Percentiles rank a stretch among this genome's conserved stretches.
These are phyloP conservation scores for Harmothoe impar DNA, from an alignment of 2,888 invertebrate species.

Conservation along the genomic window DNA sequence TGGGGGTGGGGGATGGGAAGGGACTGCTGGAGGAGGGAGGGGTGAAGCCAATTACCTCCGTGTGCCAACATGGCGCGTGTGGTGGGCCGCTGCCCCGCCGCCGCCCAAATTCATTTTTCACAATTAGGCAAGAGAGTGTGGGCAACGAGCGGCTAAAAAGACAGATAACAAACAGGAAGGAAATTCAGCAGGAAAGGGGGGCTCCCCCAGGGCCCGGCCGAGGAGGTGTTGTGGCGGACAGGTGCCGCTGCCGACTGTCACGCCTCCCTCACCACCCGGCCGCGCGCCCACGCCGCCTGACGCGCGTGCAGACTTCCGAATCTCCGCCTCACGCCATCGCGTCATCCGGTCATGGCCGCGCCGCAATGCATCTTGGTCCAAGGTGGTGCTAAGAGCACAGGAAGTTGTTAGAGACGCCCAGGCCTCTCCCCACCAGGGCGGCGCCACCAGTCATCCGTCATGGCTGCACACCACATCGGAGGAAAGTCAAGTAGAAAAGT, in stretches of 20 bases:
- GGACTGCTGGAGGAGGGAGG: not conserved
- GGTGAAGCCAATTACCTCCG: conserved; percentile 31
- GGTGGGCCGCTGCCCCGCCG: not conserved
- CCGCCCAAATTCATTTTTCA: conserved; percentile 58
- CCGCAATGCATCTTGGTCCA: conserved; percentile 53
- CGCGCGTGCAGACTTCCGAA: conserved; percentile 21
- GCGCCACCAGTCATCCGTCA: conserved; percentile 36
- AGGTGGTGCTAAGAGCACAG: not conserved
- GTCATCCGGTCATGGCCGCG: not conserved
- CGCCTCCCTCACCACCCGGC: not conserved
- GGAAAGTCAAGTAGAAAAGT: too few relatives aligned
- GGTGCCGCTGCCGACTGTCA: conserved; percentile 1
- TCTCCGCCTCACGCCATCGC: conserved; percentile 50
- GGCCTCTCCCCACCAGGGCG: not conserved
- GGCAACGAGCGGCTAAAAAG: not conserved
- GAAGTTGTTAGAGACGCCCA: conserved; percentile 44
- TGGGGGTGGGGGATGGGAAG: not conserved
- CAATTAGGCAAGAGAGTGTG: conserved; percentile 25
- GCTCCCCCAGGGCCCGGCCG: conserved; percentile 30
- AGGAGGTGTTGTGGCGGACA: conserved; percentile 46
- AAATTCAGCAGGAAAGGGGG: not conserved
- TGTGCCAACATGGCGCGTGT: conserved; percentile 47
- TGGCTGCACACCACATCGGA: not conserved
- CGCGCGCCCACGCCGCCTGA: not conserved
- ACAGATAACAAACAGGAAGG: conserved; percentile 60